Conservation (phyloP, 2,113 vertebrate species). For the Heloderma charlesbogerti region DNA sequence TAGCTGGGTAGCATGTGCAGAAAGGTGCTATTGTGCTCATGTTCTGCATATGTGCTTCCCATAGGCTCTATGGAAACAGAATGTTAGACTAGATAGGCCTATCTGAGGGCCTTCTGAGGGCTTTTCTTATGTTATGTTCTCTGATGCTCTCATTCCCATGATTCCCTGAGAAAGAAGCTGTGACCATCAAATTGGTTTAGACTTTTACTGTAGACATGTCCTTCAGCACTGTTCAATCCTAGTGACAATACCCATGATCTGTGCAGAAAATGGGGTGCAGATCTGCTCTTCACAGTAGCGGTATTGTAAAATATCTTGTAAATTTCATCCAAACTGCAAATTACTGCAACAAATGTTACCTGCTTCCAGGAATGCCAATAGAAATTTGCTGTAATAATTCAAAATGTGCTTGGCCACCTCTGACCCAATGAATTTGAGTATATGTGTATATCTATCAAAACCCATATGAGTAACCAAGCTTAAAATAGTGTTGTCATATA, state of each 20-base stretch:
- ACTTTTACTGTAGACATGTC: neutral
- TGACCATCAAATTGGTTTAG: neutral
- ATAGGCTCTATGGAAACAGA: too few species aligned
- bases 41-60: too few species aligned
- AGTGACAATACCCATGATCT: neutral
- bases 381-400: neutral
- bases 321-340: neutral
- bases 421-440: neutral
- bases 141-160: too few species aligned
- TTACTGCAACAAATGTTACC: neutral
- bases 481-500: slow-evolving; percentile 2
- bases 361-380: neutral
- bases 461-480: neutral
- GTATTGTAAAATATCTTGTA: neutral
- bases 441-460: neutral
- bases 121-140: too few species aligned
- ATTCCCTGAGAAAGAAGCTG: neutral
- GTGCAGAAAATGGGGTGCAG: neutral
- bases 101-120: too few species aligned
- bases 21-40: too few species aligned
- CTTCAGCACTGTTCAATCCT: too few species aligned
- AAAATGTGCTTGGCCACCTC: neutral
- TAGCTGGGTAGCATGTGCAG: too few species aligned
- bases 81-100: too few species aligned
- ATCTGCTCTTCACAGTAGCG: neutral